Evolutionary conservation across 2,797 vertebrate genomes (phyloP).

Genomic region (Bryconaethiops microstoma): DNA sequence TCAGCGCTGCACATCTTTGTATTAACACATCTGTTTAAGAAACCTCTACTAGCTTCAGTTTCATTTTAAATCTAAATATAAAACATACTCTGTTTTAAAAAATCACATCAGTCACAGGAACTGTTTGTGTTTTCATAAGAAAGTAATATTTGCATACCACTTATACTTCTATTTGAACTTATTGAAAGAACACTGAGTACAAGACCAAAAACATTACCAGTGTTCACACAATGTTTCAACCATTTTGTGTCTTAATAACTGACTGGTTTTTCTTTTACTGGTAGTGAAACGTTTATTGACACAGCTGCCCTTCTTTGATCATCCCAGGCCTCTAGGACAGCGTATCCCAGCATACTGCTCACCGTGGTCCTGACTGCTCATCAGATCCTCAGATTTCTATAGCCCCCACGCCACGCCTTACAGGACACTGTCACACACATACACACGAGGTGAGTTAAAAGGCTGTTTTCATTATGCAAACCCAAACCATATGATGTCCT

Average conservation of each 20-base stretch:
- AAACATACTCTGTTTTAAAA: too few relatives aligned
- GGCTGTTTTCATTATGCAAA: background rate
- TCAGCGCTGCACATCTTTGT: background rate
- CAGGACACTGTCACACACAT: slow-evolving; percentile 27
- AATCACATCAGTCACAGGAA: too few relatives aligned
- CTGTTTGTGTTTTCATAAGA: too few relatives aligned
- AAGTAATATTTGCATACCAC: too few relatives aligned
- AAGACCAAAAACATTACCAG: slow-evolving; percentile 7
- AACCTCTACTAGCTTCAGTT: background rate
- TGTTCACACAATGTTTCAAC: background rate
- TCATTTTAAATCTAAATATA: too few relatives aligned
- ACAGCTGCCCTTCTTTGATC: slow-evolving; percentile 20
- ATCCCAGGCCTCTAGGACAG: slow-evolving; percentile 46
- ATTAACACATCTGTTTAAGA: background rate
- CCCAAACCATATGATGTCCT: background rate
- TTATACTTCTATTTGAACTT: too few relatives aligned
- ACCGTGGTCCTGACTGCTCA: slow-evolving; percentile 33
- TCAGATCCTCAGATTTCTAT: slow-evolving; percentile 51
- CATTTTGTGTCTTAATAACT: background rate
- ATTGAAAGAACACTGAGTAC: background rate
- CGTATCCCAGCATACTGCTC: slow-evolving; percentile 44
- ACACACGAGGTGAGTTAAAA: slow-evolving; percentile 47
- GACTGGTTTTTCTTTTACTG: background rate
- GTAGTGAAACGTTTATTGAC: background rate
- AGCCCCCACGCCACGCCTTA: slow-evolving; percentile 14